Conservation (phyloP, 1,140 invertebrate genomes). For the Spodoptera litura region DNA sequence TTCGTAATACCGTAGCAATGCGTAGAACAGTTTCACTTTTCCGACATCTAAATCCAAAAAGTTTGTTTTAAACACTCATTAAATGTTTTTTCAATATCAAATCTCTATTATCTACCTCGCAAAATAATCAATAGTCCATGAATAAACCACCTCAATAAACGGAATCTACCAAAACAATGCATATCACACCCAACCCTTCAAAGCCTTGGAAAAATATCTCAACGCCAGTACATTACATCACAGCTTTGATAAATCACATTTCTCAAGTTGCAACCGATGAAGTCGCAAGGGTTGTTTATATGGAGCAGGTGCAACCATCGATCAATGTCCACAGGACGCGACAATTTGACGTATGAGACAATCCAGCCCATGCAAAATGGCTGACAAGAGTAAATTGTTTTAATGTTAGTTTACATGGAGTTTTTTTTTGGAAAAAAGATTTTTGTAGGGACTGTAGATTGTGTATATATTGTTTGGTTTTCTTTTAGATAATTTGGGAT, state of each 20-base stretch:
- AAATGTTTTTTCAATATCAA: too few species aligned
- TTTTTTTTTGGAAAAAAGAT: background rate
- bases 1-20: too few species aligned
- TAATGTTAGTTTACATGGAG: slow-evolving; percentile 61
- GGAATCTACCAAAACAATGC: background rate
- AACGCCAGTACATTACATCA: slow-evolving; percentile 1
- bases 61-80: too few species aligned
- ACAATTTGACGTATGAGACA: slow-evolving; percentile 84
- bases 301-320: slow-evolving; percentile 77
- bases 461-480: too few species aligned
- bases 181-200: background rate
- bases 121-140: too few species aligned
- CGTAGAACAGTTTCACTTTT: too few species aligned
- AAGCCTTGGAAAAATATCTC: background rate
- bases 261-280: slow-evolving; percentile 55
- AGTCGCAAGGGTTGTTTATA: slow-evolving; percentile 58
- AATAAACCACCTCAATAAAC: too few species aligned
- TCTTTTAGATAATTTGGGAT: too few species aligned
- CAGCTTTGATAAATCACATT: slow-evolving; percentile 62
- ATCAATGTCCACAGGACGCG: slow-evolving; percentile 74
- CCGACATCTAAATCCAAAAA: too few species aligned
- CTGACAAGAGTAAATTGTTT: slow-evolving; percentile 60
- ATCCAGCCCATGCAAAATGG: slow-evolving; percentile 79
- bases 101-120: too few species aligned
- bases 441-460: too few species aligned